A percentile compares a stretch with the other conserved stretches of the same genome.
These are phyloP conservation scores for Chionomys nivalis DNA, from an alignment of 2,113 vertebrate genomes.

Conservation along the genomic window DNA sequence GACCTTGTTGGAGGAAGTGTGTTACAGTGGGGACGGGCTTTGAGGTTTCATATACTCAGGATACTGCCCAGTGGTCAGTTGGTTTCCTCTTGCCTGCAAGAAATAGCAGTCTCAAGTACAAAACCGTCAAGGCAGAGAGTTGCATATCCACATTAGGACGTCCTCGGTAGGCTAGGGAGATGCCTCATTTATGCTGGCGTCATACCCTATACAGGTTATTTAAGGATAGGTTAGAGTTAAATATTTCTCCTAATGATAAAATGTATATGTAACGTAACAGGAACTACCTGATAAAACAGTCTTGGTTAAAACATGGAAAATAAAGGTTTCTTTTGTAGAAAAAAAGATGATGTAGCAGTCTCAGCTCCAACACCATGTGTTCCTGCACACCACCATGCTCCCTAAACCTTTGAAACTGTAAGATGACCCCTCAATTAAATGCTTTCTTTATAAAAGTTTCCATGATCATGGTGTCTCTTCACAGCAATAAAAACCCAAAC, in stretches of 20 bases:
- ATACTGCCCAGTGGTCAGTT: no score
- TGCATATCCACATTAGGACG: not conserved
- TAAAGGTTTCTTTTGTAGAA: not conserved
- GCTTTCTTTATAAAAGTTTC: no score
- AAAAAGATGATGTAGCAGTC: no score
- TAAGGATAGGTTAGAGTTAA: conserved; percentile 9
- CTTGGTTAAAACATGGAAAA: not conserved
- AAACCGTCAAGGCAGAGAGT: not conserved
- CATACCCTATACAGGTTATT: not conserved
- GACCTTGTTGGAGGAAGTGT: no score
- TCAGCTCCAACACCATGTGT: no score
- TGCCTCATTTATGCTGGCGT: not conserved
- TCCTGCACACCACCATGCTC: no score
- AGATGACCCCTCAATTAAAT: no score
- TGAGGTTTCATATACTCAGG: no score
- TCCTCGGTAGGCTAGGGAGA: not conserved
- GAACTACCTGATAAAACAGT: not conserved
- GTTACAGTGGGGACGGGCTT: no score
- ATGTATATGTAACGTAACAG: not conserved
- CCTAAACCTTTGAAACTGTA: no score
- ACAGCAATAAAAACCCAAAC: not conserved
- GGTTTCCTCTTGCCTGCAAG: no score
- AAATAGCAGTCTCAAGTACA: not conserved
- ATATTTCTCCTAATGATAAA: not conserved
- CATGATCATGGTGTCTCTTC: not conserved